Conservation (phyloP, 1,140 invertebrate genomes). For the Leptinotarsa texana region DNA sequence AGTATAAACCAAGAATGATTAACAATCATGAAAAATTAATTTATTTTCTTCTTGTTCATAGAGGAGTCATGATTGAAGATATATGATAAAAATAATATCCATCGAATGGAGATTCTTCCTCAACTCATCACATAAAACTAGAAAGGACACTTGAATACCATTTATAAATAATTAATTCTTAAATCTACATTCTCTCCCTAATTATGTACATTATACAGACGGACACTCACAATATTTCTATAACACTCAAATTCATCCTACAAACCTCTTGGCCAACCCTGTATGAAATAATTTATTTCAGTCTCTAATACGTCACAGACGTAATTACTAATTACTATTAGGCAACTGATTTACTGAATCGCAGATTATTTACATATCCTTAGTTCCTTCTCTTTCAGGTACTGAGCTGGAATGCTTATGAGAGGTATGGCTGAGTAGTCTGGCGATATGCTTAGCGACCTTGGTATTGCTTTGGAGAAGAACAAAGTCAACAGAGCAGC, state of each 20-base stretch:
- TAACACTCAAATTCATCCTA: background rate
- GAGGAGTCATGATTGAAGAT: too few species aligned
- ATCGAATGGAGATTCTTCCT: background rate
- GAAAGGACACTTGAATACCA: background rate
- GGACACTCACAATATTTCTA: background rate
- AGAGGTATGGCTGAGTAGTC: constrained; percentile 38
- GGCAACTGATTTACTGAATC: background rate
- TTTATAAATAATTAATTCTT: constrained; percentile 5
- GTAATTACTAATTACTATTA: background rate
- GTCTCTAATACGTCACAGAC: constrained; percentile 33
- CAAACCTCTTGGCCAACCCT: background rate
- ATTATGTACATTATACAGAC: constrained; percentile 11
- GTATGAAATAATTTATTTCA: constrained; percentile 34
- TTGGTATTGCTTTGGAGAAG: constrained; percentile 26
- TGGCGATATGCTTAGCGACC: constrained; percentile 28
- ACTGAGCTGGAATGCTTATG: constrained; percentile 33
- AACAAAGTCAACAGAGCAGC: constrained; percentile 47
- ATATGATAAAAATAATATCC: too few species aligned
- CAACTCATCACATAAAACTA: background rate
- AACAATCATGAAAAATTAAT: too few species aligned
- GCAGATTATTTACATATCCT: constrained; percentile 31
- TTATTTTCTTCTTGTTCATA: too few species aligned
- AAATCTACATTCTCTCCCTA: background rate
- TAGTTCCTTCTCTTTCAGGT: constrained; percentile 34
- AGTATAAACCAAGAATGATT: too few species aligned